Evolutionary conservation across 2,113 vertebrate species (phyloP), one percentile per base, ranked within the genome.

Genomic region (Leptocoma aspasia): DNA sequence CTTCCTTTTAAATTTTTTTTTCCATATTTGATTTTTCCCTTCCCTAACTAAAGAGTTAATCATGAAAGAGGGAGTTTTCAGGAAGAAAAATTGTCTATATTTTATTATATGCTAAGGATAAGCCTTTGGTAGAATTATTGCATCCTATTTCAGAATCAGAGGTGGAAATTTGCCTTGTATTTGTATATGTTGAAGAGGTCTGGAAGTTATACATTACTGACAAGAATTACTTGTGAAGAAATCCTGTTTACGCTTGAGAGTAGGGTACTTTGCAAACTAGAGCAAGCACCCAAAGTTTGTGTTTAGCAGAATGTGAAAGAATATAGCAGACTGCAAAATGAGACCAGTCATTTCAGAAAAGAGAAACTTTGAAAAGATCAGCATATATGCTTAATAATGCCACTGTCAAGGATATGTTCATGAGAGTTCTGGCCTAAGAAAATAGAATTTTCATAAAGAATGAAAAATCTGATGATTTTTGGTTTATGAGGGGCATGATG

Each of bases 211-310:
- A 37, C 8, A 11, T 86, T 39, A 57, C 33, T 68, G 64, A 39
- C 30, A 79, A 78, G 33, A 54, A 79, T 56, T 33, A 47, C 39
- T 66, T 42, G 8, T 65, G 31, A 83, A 45, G n/a, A 50, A 89
- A 52, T 35, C 50, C 63, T 73, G 14, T 79, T 18, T 64, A 16
- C 0, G 0, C 13, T 83, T 4, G 6, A 44, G 7, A 77, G 18
- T 42, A 78, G 50, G 71, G 15, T 59, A 35, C 24, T 47, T 83
- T 70, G 47, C 27, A 66, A 84, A 75, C 47, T 44, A 30, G 23
- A 60, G 21, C 15, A 81, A 92, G 14, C 18, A 60, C 63, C 33
- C 13, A 28, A 84, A 84, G 27, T 60, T 63, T 89, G n/a, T 66
- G 31, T 39, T 64, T 76, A 65, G 11, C 53, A 79, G 7, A 66